phyloP scores from a whole-genome alignment of 92 coral and sea anemone species.

The Porites evermanni region DNA sequence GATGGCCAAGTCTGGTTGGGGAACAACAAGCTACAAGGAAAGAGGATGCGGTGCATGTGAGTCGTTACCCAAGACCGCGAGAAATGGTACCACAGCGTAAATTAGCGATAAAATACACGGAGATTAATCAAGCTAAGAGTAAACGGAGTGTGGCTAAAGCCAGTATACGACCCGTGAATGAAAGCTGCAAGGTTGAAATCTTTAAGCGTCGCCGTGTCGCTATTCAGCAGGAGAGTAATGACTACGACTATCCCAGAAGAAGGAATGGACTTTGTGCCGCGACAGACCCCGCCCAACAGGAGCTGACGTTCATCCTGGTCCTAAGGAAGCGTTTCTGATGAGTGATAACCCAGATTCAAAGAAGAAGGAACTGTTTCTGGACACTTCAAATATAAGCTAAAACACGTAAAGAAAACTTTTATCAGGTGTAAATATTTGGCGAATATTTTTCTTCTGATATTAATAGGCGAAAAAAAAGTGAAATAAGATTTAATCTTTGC shows the following conservation, averaged over 20 bases:
- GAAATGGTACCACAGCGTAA: background rate
- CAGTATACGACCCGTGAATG: background rate
- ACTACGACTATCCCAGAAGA: background rate
- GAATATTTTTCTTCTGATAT: no score
- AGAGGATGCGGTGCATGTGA: background rate
- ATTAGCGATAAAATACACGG: background rate
- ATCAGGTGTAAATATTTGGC: no score
- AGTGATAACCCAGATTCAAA: background rate
- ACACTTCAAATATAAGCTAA: no score
- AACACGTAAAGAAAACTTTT: no score
- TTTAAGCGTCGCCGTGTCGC: conserved; percentile 1
- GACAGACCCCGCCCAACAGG: background rate
- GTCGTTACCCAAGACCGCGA: background rate
- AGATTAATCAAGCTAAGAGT: no score
- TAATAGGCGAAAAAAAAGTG: no score
- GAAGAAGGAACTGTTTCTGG: no score
- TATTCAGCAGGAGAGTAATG: background rate
- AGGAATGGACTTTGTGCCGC: background rate
- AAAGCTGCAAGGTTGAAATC: background rate
- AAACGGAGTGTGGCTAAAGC: no score
- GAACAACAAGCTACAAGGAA: background rate
- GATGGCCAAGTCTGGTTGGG: background rate
- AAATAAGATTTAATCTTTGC: no score
- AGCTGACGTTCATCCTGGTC: conserved; percentile 22
- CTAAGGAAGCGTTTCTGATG: background rate